Evolutionary conservation across 2,888 invertebrate genomes (phyloP), one percentile per base, ranked within the genome.

Genomic region (Andrena trimmerana): DNA sequence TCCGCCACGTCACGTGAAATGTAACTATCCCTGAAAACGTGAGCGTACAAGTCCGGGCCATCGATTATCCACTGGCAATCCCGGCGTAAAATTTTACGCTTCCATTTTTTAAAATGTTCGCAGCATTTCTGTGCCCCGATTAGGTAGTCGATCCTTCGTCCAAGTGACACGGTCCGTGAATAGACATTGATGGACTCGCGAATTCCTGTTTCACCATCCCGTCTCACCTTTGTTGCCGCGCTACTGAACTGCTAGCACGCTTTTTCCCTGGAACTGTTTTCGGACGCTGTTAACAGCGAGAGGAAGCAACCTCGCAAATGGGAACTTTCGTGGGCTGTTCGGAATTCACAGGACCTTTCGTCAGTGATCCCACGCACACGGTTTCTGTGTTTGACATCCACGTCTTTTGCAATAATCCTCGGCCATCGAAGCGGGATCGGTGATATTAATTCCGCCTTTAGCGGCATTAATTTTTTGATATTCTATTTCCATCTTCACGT

Each of bases 21-120:
- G 24, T 36, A 20, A 33, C 7, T 70, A 36, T 60, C 60, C 54
- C 52, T 27, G 62, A 57, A 75, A 77, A 69, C 54, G 68, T 69
- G 68, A 71, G 60, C 68, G 36, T 31, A 36, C 33, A 10, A 27
- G 27, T 7, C 8, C n/a, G 29, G 20, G 1, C 54, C 20, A 81
- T 80, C 73, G 80, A 81, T 81, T 57, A 36, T 31, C 1, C 57
- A 20, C 69, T n/a, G 42, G 13, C 42, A n/a, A 59, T n/a, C n/a
- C 48, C 16, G 24, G 29, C 27, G 59, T 68, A 66, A 70, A 66
- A 70, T 65, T 73, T 52, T 65, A 33, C 54, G 52, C 59, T 54
- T 65, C 74, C 27, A 36, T 70, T 81, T 74, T 13, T 48, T 50
- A 48, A 54, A 72, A 67, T 68, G 68, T 72, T 13, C 50, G 20